Base-by-base conservation (phyloP, 2,888 invertebrate genomes). In the Acholoe squamosa region DNA sequence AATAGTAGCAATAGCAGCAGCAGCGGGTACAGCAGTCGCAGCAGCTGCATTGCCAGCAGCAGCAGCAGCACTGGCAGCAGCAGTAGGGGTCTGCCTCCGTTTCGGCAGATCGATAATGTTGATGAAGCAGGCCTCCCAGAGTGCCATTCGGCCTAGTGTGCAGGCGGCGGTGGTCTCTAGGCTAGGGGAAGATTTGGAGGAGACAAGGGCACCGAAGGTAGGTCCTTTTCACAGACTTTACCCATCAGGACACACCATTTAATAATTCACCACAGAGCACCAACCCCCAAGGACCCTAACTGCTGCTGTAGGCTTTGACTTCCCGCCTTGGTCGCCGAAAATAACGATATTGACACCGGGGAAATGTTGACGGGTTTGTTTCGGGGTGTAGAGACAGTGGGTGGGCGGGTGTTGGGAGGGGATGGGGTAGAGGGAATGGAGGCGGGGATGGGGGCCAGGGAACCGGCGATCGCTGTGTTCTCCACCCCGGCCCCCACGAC, bases 151-250 rank as follows among this genome's bases (percentile, higher is more conserved):
- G 71, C 71, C 71, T 28, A 28, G 71, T 28, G 25, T 71, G 71
- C 71, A 71, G 71, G 28, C 28, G 71, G 71, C 71, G 31, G 71
- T 28, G 71, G 71, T 71, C 31, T 71, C 71, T 71, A 71, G 71
- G 71, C n/a, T 71, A 71, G 71, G 71, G 71, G 28, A 71, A 71
- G 71, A 71, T 71, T 28, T 5, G 71, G 71, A 25, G 71, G 71
- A 5, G 71, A 71, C 71, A 71, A 71, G 71, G 71, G 71, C 28
- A 71, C 71, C 71, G 71, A 71, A 71, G 71, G 71, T 71, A 71
- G 71, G 71, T 71, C 12, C 28, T 61, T 61, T 61, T 61, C 10
- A 61, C 19, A 61, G 22, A 5, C 14, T 61, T 12, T n/a, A 61
- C 3, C 19, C 61, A n/a, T 61, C 19, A 12, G 22, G n/a, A n/a